Conservation (phyloP, 2,888 invertebrate genomes). For the Galerucella nymphaeae region DNA sequence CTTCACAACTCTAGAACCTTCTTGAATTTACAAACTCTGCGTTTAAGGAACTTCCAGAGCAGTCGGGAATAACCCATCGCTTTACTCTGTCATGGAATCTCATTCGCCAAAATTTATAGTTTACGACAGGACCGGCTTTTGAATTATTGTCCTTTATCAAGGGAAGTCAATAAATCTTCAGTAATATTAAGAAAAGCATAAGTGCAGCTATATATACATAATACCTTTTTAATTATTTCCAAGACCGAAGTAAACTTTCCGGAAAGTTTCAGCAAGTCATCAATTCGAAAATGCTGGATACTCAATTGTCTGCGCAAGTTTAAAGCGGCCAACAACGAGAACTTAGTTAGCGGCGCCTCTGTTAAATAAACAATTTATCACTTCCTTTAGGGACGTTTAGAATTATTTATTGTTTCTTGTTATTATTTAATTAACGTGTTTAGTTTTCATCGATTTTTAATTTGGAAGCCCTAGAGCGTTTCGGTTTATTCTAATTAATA, state of each 20-base stretch:
- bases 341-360: slow-evolving; percentile 10
- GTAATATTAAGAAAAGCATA: too few relatives aligned
- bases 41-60: too few relatives aligned
- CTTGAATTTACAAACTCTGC: too few relatives aligned
- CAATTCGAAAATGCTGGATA: slow-evolving; percentile 10
- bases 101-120: too few relatives aligned
- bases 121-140: too few relatives aligned
- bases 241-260: background rate
- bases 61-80: too few relatives aligned
- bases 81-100: too few relatives aligned
- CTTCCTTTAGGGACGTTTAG: slow-evolving; percentile 6
- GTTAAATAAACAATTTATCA: slow-evolving; percentile 22
- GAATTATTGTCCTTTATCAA: too few relatives aligned
- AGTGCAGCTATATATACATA: slow-evolving; percentile 32
- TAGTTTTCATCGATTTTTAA: background rate
- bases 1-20: too few relatives aligned
- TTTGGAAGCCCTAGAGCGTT: background rate
- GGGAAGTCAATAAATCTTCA: too few relatives aligned
- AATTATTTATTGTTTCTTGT: slow-evolving; percentile 16
- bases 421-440: background rate
- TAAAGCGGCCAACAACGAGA: slow-evolving; percentile 3
- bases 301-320: slow-evolving; percentile 10
- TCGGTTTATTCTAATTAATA: background rate
- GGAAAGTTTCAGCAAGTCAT: slow-evolving; percentile 13
- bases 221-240: slow-evolving; percentile 27